Evolutionary conservation across 2,113 vertebrate species (phyloP).

Genomic region (Thermophis baileyi): DNA sequence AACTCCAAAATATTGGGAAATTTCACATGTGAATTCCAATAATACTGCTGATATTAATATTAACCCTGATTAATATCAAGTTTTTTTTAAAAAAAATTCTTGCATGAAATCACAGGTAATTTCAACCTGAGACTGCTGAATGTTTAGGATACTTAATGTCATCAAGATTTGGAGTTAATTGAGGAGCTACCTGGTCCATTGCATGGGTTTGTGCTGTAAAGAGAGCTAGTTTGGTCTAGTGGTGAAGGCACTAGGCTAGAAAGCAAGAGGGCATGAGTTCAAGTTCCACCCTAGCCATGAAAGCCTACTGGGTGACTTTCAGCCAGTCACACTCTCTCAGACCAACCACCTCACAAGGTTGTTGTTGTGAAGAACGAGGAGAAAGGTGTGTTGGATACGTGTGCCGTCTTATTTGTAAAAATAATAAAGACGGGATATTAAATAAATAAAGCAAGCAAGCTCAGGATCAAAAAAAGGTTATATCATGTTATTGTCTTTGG

Average conservation of each 20-base stretch:
- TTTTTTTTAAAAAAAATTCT: background rate
- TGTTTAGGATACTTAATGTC: background rate
- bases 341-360: background rate
- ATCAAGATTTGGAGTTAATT: background rate
- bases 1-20: background rate
- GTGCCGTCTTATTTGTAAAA: background rate
- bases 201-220: background rate
- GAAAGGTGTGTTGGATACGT: background rate
- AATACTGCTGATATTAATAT: background rate
- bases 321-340: background rate
- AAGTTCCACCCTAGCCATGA: background rate
- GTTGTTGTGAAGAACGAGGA: background rate
- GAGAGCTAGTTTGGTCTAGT: background rate
- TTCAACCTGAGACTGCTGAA: background rate
- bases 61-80: background rate
- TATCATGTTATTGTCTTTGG: background rate
- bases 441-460: background rate
- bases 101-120: background rate
- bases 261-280: background rate
- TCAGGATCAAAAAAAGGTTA: background rate
- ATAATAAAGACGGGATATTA: background rate
- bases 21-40: background rate
- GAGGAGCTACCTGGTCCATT: background rate
- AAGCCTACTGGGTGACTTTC: background rate
- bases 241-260: background rate